Conservation (phyloP, 2,888 invertebrate genomes). For the Idaea aversata region DNA sequence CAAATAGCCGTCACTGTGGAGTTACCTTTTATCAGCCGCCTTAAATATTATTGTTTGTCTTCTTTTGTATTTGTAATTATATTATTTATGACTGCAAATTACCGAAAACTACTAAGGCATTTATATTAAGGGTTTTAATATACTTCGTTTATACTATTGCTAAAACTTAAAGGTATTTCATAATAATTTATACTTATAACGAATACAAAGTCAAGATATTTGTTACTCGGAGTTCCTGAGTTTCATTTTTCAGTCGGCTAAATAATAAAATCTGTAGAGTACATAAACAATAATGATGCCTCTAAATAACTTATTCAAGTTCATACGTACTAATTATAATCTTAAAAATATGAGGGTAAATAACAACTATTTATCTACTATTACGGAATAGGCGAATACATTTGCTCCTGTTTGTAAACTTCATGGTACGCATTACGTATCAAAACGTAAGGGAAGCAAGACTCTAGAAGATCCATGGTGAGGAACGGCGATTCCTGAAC, state of each 20-base stretch:
- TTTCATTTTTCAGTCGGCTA: not conserved
- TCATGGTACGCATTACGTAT: conserved; percentile 99
- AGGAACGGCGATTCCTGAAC: conserved; percentile 99
- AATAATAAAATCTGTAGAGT: conserved; percentile 1
- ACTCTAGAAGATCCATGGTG: conserved; percentile 98
- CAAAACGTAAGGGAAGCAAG: conserved; percentile 99
- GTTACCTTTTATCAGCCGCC: not conserved
- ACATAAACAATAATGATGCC: conserved; percentile 2
- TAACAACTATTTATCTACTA: conserved; percentile 31
- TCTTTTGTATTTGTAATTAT: not conserved
- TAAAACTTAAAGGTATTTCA: conserved; percentile 6
- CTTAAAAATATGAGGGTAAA: conserved; percentile 3
- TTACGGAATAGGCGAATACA: conserved; percentile 64
- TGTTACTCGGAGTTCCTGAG: not conserved
- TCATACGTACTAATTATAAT: not conserved
- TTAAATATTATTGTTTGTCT: not conserved
- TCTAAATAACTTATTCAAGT: not conserved
- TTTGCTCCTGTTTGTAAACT: conserved; percentile 94
- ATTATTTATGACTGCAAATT: not conserved
- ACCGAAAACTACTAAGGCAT: not conserved
- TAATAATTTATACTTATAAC: not conserved
- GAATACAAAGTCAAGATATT: not conserved
- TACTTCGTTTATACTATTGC: not conserved
- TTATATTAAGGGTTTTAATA: conserved; percentile 8
- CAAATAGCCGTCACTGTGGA: no score